Evolutionary conservation across 64 coral and sea anemone species (phyloP).

Genomic region (Actinia tenebrosa): DNA sequence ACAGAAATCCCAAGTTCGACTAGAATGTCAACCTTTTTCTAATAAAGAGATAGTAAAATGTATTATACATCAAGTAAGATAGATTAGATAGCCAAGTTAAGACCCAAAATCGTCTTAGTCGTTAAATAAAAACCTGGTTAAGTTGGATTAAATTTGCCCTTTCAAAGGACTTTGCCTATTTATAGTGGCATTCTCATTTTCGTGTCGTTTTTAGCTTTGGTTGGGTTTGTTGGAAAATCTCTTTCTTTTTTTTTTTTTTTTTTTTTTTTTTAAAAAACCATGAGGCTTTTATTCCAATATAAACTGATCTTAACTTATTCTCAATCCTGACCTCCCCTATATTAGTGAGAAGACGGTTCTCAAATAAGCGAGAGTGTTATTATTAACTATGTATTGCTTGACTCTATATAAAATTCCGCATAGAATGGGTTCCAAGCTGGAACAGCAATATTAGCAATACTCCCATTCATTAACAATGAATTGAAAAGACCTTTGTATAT

Average conservation of each 20-base stretch:
- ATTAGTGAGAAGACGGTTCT: background rate
- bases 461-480: no score
- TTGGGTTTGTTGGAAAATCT: background rate
- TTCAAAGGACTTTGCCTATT: background rate
- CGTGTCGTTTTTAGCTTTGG: background rate
- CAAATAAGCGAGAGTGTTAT: background rate
- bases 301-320: background rate
- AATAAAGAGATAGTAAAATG: conserved; percentile 2
- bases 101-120: background rate
- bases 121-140: conserved; percentile 1
- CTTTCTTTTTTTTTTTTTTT: background rate
- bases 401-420: no score
- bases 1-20: conserved; percentile 2
- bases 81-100: conserved; percentile 13
- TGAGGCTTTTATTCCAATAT: background rate
- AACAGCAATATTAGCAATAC: no score
- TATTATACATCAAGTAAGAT: background rate
- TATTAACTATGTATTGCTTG: background rate
- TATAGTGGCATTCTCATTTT: background rate
- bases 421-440: no score
- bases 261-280: background rate
- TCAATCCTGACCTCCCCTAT: background rate
- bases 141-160: conserved; percentile 1
- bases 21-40: conserved; percentile 1
- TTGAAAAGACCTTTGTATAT: no score